phyloP scores from a whole-genome alignment of 2,888 invertebrate species.

The Carpatolechia fugitivella region DNA sequence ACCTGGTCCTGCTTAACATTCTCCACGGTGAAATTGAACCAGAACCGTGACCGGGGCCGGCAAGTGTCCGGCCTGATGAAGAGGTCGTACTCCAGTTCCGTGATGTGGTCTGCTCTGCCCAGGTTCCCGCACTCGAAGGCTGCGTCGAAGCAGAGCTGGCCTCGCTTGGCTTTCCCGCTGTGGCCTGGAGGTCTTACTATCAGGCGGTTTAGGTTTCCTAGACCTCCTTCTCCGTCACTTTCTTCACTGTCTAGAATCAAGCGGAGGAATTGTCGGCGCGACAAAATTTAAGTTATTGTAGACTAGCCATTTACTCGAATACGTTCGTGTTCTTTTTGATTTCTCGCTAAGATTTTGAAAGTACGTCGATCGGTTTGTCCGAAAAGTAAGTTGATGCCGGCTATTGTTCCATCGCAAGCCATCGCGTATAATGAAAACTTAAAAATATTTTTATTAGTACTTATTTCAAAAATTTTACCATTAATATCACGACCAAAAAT shows the following conservation, averaged over 20 bases:
- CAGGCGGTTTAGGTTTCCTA: constrained; percentile 94
- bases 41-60: constrained; percentile 93
- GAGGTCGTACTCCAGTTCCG: constrained; percentile 97
- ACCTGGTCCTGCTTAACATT: constrained; percentile 96
- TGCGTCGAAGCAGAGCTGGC: constrained; percentile 97
- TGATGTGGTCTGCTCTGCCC: constrained; percentile 95
- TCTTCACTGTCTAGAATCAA: constrained; percentile 89
- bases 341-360: too few species aligned
- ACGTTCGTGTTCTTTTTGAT: too few species aligned
- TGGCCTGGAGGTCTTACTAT: constrained; percentile 94
- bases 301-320: too few species aligned
- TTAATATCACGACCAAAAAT: constrained; percentile 81
- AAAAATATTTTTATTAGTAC: too few species aligned
- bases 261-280: too few species aligned
- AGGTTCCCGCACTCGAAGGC: constrained; percentile 98
- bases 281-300: too few species aligned
- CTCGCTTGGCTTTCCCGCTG: constrained; percentile 96
- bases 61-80: constrained; percentile 98
- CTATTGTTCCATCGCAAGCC: too few species aligned
- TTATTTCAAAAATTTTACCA: too few species aligned
- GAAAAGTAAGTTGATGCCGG: too few species aligned
- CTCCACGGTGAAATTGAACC: constrained; percentile 99
- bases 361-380: too few species aligned
- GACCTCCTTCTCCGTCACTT: constrained; percentile 94
- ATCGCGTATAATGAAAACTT: too few species aligned